Conservation (phyloP, 2,888 invertebrate species). For the Pyrocoelia pectoralis region DNA sequence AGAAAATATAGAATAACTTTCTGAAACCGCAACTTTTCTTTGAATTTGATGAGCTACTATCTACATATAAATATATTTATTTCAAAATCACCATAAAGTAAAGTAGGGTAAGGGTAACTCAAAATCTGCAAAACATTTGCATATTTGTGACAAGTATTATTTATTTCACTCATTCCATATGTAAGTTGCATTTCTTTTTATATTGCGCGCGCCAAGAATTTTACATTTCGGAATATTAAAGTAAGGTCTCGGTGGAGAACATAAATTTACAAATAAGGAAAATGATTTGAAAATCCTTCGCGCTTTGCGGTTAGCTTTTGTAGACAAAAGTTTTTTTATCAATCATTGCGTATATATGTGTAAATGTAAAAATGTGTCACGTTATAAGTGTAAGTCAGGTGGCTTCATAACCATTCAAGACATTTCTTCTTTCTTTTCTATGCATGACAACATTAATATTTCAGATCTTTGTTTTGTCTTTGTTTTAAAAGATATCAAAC, state of each 20-base stretch:
- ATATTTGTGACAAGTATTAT: slow-evolving; percentile 16
- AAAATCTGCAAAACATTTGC: slow-evolving; percentile 2
- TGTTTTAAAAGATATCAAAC: slow-evolving; percentile 29
- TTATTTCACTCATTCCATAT: slow-evolving; percentile 13
- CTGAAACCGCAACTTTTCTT: too few species aligned
- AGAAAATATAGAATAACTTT: too few species aligned
- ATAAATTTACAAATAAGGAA: not conserved
- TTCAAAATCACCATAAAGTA: too few species aligned
- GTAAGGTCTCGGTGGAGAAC: not conserved
- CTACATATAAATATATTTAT: too few species aligned
- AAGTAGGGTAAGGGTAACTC: too few species aligned
- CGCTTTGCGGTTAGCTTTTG: not conserved
- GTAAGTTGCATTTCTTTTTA: slow-evolving; percentile 18
- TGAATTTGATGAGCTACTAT: too few species aligned
- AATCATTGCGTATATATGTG: slow-evolving; percentile 9
- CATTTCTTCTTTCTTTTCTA: slow-evolving; percentile 41
- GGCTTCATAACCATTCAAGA: slow-evolving; percentile 22
- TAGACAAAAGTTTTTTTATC: slow-evolving; percentile 14
- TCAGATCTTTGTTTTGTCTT: slow-evolving; percentile 45
- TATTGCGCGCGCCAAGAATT: not conserved
- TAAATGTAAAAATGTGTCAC: slow-evolving; percentile 18
- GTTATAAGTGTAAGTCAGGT: slow-evolving; percentile 30
- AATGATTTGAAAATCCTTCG: not conserved
- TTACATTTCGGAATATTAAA: not conserved
- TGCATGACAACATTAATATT: slow-evolving; percentile 50